Evolutionary conservation across 2,888 invertebrate species (phyloP), one percentile per base, ranked within the genome.

Genomic region (Barypeithes pellucidus): DNA sequence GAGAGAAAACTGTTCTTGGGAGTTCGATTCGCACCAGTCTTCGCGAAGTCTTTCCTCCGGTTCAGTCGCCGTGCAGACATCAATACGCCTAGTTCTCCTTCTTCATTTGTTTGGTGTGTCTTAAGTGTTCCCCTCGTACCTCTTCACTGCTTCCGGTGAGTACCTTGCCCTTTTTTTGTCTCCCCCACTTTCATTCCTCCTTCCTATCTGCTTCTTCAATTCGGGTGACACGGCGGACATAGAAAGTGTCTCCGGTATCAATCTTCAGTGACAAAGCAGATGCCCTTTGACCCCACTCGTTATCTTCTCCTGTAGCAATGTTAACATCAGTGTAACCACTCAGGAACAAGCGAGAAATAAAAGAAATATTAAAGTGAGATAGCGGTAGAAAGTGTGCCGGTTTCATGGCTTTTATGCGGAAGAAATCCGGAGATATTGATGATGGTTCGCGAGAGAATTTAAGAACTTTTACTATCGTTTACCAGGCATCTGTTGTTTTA

Each of bases 61-160:
- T 41, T 75, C 75, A 75, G 75, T 75, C 73, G 73, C 67, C 67
- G 67, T 67, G 72, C 62, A 73, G 75, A 73, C 75, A 66, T 72
- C 75, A 70, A 70, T 70, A 73, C 73, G 73, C 73, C 70, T 75
- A 73, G 73, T 75, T 73, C 75, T 75, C 67, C 71, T 75, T 65
- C 75, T 75, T 61, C 41, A 54, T 43, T 72, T 59, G 20, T 33
- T 63, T 47, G 65, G 61, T 67, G 62, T 54, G 75, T 74, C 72
- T 63, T 67, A 41, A 41, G 63, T 67, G 72, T 47, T 47, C 50
- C 43, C 65, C 65, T 68, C 69, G 43, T 69, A 33, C 45, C 73
- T 54, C 66, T 72, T 67, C 67, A 45, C 63, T 67, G 63, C 69
- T 75, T 75, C 72, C 75, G 75, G 75, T 75, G 72, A 75, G 75